Conservation (phyloP, 1,140 invertebrate species). For the Zophobas morio region DNA sequence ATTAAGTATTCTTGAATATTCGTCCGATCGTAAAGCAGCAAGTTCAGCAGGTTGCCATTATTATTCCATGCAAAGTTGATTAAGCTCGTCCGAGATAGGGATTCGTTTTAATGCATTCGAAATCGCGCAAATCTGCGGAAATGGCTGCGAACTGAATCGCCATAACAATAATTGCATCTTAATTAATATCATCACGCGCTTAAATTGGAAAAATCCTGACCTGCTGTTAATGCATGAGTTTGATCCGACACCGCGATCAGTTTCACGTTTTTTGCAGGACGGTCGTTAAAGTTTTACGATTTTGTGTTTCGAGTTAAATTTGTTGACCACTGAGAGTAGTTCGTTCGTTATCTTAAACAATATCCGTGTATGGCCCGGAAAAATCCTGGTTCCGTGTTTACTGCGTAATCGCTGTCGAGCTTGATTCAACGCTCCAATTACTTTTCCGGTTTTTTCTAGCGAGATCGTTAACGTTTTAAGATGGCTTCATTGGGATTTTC, state of each 20-base stretch:
- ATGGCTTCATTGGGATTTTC: conserved; percentile 31
- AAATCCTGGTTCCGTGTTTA: background rate
- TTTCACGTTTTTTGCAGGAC: too few species aligned
- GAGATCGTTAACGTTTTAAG: conserved; percentile 22
- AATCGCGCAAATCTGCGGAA: conserved; percentile 8
- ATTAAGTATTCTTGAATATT: conserved; percentile 24
- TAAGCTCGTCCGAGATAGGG: conserved; percentile 11
- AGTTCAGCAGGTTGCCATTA: conserved; percentile 30
- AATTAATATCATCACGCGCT: background rate
- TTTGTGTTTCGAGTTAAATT: too few species aligned
- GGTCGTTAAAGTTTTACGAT: too few species aligned
- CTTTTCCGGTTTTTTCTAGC: background rate
- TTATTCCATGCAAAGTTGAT: conserved; percentile 35
- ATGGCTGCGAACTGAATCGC: background rate
- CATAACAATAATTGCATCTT: background rate
- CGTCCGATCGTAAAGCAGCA: conserved; percentile 29
- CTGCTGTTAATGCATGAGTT: too few species aligned
- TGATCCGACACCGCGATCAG: too few species aligned
- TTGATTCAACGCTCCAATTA: background rate
- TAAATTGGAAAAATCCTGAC: background rate
- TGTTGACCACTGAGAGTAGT: too few species aligned
- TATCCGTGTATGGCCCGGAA: background rate
- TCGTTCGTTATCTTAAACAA: too few species aligned
- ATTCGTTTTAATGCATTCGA: conserved; percentile 16
- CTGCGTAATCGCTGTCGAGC: background rate